These are phyloP conservation scores for Macropodus opercularis DNA, from an alignment of 2,797 vertebrate species.

Conservation along the genomic window DNA sequence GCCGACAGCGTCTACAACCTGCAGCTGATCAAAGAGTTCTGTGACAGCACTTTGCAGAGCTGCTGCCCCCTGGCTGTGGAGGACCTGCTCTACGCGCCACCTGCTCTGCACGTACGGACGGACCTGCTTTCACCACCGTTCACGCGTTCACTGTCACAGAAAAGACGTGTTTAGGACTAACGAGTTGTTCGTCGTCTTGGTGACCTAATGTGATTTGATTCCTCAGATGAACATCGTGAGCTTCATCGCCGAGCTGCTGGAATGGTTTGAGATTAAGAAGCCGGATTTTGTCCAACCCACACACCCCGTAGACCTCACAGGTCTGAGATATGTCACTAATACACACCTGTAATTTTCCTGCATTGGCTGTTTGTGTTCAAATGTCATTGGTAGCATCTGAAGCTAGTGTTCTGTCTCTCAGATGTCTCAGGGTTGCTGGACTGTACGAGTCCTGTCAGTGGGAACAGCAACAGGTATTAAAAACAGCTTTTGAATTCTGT, in stretches of 20 bases:
- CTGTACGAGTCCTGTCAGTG: slow-evolving; percentile 78
- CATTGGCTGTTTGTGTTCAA: not conserved
- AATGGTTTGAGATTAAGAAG: slow-evolving; percentile 88
- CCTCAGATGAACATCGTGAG: slow-evolving; percentile 87
- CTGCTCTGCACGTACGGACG: slow-evolving; percentile 81
- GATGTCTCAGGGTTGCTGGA: slow-evolving; percentile 79
- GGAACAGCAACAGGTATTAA: slow-evolving; percentile 80
- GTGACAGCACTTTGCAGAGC: slow-evolving; percentile 79
- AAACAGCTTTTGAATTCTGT: slow-evolving; percentile 25
- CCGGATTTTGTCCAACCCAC: slow-evolving; percentile 87
- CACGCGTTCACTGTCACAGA: too few species aligned
- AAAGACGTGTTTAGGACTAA: too few species aligned
- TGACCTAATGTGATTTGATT: not conserved
- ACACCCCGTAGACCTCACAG: slow-evolving; percentile 81
- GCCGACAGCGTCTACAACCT: slow-evolving; percentile 93
- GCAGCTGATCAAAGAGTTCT: slow-evolving; percentile 88
- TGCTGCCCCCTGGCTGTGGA: slow-evolving; percentile 88
- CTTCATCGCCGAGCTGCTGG: slow-evolving; percentile 88
- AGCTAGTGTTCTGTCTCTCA: slow-evolving; percentile 50
- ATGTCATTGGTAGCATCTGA: not conserved
- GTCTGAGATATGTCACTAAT: slow-evolving; percentile 47
- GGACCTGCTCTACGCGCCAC: slow-evolving; percentile 89
- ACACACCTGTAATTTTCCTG: not conserved
- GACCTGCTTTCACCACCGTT: not conserved
- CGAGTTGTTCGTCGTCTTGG: too few species aligned